A percentile compares a stretch with the other conserved stretches of the same genome.
phyloP scores from a whole-genome alignment of 2,797 vertebrate genomes.

The Pangasius djambal region DNA sequence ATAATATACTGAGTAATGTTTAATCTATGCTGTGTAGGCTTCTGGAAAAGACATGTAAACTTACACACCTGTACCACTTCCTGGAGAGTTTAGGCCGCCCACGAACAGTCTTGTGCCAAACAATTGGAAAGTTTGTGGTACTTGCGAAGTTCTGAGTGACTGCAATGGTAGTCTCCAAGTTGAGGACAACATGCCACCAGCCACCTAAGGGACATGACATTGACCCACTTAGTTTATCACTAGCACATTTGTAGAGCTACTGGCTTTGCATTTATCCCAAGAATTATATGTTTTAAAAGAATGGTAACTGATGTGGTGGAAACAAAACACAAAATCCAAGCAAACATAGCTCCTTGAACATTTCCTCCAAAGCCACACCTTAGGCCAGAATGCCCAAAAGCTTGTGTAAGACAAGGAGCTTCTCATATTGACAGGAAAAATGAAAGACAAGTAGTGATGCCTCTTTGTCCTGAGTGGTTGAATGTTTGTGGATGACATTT shows the following conservation, averaged over 20 bases:
- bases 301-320: not conserved
- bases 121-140: constrained; percentile 94
- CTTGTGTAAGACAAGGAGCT: not conserved
- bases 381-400: not conserved
- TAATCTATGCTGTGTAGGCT: not conserved
- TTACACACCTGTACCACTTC: constrained; percentile 95
- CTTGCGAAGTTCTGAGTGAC: constrained; percentile 97
- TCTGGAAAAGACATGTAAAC: not conserved
- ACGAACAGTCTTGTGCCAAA: constrained; percentile 97
- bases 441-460: not conserved
- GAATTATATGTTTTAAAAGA: not conserved
- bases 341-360: not conserved
- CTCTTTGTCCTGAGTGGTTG: not conserved
- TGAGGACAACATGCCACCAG: constrained; percentile 99
- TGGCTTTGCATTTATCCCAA: not conserved
- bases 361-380: not conserved
- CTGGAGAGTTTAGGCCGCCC: constrained; percentile 92
- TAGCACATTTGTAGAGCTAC: not conserved
- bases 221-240: not conserved
- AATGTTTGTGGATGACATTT: not conserved
- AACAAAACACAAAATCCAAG: not conserved
- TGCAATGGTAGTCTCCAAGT: constrained; percentile 92
- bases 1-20: not conserved
- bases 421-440: not conserved
- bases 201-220: constrained; percentile 76